Percentiles rank a stretch among this genome's conserved stretches.
phyloP scores from a whole-genome alignment of 2,888 invertebrate species.

The Alentia gelatinosa region DNA sequence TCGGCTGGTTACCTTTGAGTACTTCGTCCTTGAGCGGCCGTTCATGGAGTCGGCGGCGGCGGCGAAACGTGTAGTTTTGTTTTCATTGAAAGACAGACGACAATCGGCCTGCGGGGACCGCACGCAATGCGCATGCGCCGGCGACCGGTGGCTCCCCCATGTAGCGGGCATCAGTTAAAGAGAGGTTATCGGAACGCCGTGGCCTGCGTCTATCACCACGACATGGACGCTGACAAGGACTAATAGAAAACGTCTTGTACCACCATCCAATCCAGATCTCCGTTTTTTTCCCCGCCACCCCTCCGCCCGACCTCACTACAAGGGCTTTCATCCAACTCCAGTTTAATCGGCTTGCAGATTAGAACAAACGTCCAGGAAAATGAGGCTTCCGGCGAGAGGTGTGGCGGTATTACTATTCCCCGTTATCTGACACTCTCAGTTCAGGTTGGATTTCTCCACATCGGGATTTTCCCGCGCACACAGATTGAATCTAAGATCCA shows the following conservation, averaged over 20 bases:
- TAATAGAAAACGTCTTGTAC: conserved; percentile 22
- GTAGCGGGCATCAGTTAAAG: neutral
- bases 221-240: neutral
- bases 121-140: neutral
- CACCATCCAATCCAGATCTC: neutral
- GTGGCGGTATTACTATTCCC: neutral
- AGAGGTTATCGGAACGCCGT: neutral
- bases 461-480: too few species aligned
- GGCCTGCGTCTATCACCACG: neutral
- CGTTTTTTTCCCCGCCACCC: neutral
- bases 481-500: neutral
- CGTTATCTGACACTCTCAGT: neutral
- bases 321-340: neutral
- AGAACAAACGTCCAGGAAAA: neutral
- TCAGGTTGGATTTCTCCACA: neutral
- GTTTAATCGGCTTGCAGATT: neutral
- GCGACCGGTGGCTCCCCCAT: neutral
- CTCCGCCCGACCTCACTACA: neutral
- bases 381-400: neutral
- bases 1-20: neutral
- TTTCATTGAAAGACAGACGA: neutral
- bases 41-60: neutral
- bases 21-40: neutral
- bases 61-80: neutral
- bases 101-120: neutral